Base-by-base conservation (phyloP, 2,113 vertebrate species). In the Pachyramphus minor region DNA sequence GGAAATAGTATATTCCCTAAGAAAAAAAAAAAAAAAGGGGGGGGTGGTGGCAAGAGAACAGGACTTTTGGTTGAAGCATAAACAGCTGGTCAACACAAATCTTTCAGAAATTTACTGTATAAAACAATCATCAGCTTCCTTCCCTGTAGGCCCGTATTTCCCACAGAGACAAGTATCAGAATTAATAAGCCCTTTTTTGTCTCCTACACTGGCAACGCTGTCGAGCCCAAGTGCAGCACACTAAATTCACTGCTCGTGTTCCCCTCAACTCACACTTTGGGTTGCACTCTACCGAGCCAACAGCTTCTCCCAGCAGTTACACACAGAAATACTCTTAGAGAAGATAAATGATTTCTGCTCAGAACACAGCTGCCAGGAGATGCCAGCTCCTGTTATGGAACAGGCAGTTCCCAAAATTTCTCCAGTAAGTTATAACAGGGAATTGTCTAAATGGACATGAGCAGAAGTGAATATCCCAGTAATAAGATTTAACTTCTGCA, bases 1-100 rank as follows among this genome's bases (percentile, higher is more conserved):
- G 92, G 93, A 96, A 96, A 96, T 81, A 87, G 90, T 92, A 84
- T 74, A 96, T 94, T 92, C 83, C 92, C 93, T 93, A 96, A 95
- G 47, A 41, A 80, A 80, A 83, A 67, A 35, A 49, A 41, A 80
- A 89, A 83, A 89, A 76, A 75, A 47, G 55, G 90, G 92, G 95
- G 85, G 80, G 86, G 91, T 80, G 94, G 93, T 9, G 73, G 96
- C 95, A 96, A 28, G 69, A 84, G 84, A 92, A 95, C 88, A 96
- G 85, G 95, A 88, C 90, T 94, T 94, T 76, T 72, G 72, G 62
- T 81, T 90, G 93, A 90, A 96, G 93, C 80, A 85, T 81, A 86
- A 92, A 95, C 90, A 96, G 92, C 85, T 24, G 76, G 85, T 96
- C 92, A 96, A 95, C 88, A 92, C 64, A 93, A 93, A 94, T 5